Evolutionary conservation across 2,888 invertebrate species (phyloP).

Genomic region (Drosophila meridionalis): DNA sequence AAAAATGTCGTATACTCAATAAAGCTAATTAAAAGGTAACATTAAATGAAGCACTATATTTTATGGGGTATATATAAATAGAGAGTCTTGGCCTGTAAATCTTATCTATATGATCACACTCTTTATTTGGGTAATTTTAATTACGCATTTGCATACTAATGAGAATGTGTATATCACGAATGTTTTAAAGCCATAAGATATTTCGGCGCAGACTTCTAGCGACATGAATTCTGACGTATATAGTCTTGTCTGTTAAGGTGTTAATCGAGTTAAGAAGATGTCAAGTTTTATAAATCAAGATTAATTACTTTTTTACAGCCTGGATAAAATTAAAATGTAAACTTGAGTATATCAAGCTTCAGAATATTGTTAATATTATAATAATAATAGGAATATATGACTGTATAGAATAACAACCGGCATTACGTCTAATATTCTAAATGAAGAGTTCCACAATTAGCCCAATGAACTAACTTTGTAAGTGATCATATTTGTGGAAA

Average conservation of each 20-base stretch:
- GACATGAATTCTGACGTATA: not conserved
- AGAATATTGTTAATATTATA: not conserved
- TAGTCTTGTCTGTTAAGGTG: not conserved
- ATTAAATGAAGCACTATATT: not conserved
- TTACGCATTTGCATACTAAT: not conserved
- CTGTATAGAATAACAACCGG: too few species aligned
- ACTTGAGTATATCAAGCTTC: not conserved
- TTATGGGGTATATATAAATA: not conserved
- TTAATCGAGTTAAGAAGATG: not conserved
- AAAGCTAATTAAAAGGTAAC: slow-evolving; percentile 14
- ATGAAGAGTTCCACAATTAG: too few species aligned
- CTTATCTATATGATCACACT: not conserved
- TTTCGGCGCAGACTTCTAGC: not conserved
- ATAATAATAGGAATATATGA: too few species aligned
- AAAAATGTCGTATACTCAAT: slow-evolving; percentile 11
- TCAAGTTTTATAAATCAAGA: not conserved
- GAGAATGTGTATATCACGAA: not conserved
- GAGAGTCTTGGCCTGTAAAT: not conserved
- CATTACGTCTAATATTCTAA: too few species aligned
- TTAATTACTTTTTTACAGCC: not conserved
- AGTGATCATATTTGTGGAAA: too few species aligned
- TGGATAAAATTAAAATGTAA: not conserved
- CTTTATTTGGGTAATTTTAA: not conserved
- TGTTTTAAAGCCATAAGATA: not conserved
- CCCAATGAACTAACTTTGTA: too few species aligned